Conservation (phyloP, 2,888 invertebrate genomes). For the Trachelus troglodyta region DNA sequence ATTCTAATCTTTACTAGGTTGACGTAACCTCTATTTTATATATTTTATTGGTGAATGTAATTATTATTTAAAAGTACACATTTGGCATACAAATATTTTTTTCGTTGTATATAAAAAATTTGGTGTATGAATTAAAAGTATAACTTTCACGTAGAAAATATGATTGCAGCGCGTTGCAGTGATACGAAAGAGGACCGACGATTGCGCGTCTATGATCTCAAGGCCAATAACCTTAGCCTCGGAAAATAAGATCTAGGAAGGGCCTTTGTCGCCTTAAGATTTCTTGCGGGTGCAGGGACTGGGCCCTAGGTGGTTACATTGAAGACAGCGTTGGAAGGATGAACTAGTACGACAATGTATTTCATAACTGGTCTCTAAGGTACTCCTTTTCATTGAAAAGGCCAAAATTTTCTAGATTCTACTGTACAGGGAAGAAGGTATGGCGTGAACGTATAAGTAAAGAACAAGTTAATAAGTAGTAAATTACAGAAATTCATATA, state of each 20-base stretch:
- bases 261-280: neutral
- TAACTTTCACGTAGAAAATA: neutral
- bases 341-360: neutral
- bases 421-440: neutral
- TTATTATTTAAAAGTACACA: neutral
- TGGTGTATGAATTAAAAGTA: neutral
- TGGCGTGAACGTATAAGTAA: neutral
- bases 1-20: slow-evolving; percentile 13
- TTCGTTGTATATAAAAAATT: neutral
- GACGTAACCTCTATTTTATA: neutral
- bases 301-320: neutral
- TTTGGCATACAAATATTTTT: neutral
- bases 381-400: neutral
- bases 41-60: neutral
- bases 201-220: neutral
- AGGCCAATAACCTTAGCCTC: neutral
- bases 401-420: neutral
- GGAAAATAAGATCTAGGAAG: neutral
- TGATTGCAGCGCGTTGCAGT: neutral
- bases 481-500: neutral
- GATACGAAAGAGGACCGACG: neutral
- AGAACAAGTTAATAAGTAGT: too few species aligned
- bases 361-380: neutral
- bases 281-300: neutral
- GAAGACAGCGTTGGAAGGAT: neutral